Percentiles rank a stretch among this genome's conserved stretches.
These are phyloP conservation scores for Amphilophus citrinellus DNA, from an alignment of 2,113 vertebrate genomes.

Conservation along the genomic window DNA sequence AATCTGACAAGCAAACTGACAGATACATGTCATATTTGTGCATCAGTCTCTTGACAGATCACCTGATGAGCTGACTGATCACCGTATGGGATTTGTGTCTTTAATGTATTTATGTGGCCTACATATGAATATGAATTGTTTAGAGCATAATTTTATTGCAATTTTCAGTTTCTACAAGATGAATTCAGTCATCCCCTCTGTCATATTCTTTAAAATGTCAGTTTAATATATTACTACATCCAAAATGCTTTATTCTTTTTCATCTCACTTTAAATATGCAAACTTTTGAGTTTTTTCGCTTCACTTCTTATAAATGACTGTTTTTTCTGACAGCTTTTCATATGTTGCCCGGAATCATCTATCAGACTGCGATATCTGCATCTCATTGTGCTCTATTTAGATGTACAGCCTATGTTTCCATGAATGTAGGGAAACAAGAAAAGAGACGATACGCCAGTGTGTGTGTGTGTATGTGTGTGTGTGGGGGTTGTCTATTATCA, in stretches of 20 bases:
- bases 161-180: background rate
- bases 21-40: constrained; percentile 14
- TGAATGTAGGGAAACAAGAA: background rate
- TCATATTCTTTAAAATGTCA: background rate
- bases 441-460: too few relatives aligned
- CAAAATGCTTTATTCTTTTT: background rate
- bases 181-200: background rate
- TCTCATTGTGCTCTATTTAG: background rate
- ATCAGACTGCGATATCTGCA: background rate
- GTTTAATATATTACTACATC: background rate
- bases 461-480: accelerated
- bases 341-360: background rate
- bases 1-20: constrained; percentile 4
- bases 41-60: constrained; percentile 8
- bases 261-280: background rate
- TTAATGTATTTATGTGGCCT: background rate
- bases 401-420: background rate
- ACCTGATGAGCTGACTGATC: constrained; percentile 9
- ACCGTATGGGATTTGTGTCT: background rate
- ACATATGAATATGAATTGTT: background rate
- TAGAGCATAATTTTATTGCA: background rate
- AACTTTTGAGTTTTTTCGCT: background rate
- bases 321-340: background rate
- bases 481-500: background rate
- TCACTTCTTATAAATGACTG: background rate